These are phyloP conservation scores for Calosoma granatense DNA, from an alignment of 1,140 invertebrate genomes.

Conservation along the genomic window DNA sequence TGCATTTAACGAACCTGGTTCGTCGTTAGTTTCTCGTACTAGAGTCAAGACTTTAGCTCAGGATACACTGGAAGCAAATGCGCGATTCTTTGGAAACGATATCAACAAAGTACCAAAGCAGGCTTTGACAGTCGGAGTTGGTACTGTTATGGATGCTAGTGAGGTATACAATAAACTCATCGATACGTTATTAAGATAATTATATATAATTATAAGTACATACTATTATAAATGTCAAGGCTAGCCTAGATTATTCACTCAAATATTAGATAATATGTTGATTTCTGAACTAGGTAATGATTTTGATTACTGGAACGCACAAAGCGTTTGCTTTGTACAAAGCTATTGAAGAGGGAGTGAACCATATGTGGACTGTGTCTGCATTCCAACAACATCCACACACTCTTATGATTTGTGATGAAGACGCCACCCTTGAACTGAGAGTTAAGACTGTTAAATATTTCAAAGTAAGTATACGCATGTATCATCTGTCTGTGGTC, in stretches of 20 bases:
- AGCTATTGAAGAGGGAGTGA: slow-evolving; percentile 94
- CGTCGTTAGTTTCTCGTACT: slow-evolving; percentile 86
- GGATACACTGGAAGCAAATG: slow-evolving; percentile 95
- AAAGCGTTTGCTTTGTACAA: slow-evolving; percentile 95
- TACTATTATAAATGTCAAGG: not conserved
- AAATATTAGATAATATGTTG: too few species aligned
- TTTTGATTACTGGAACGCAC: slow-evolving; percentile 94
- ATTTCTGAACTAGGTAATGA: slow-evolving; percentile 83
- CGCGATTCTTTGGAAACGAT: slow-evolving; percentile 94
- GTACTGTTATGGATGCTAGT: slow-evolving; percentile 96
- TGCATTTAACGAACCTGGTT: slow-evolving; percentile 97
- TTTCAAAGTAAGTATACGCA: slow-evolving; percentile 74
- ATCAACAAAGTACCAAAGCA: slow-evolving; percentile 83
- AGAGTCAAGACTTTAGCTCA: slow-evolving; percentile 92
- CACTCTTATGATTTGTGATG: slow-evolving; percentile 92
- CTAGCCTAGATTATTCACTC: not conserved
- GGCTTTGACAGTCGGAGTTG: slow-evolving; percentile 95
- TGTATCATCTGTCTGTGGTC: too few species aligned
- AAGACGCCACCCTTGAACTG: slow-evolving; percentile 94
- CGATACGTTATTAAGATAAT: not conserved
- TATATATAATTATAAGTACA: not conserved
- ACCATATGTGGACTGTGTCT: slow-evolving; percentile 99
- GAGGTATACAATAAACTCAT: slow-evolving; percentile 50
- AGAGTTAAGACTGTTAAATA: slow-evolving; percentile 99
- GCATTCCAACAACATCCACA: slow-evolving; percentile 93